Base-by-base conservation (phyloP, 2,888 invertebrate species). In the Ceriagrion tenellum region DNA sequence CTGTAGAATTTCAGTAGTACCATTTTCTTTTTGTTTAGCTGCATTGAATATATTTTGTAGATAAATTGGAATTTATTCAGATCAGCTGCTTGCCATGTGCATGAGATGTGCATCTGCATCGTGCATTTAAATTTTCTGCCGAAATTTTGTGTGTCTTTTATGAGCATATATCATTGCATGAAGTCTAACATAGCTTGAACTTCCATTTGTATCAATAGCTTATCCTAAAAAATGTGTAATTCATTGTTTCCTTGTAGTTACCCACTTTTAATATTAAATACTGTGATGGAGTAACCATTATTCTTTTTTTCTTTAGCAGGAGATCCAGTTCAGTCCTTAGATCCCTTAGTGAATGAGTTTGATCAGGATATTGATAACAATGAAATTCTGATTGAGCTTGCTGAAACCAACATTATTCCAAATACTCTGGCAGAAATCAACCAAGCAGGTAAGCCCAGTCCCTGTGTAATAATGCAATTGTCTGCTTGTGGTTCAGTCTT, bases 351-450 rank as follows among this genome's bases (percentile, higher is more conserved):
- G 35, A 95, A 95, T 95, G 95, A 96, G 95, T 96, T 96, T 96
- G 96, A 96, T 97, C 90, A 97, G 97, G 95, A 96, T 96, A 95
- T 96, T 97, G 90, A 97, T 96, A 96, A 97, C 96, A 98, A 98
- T 97, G 98, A 98, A 97, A 98, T 98, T 96, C 97, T 98, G 96
- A 98, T 98, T 97, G 98, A 98, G 97, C 97, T 98, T 96, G 97
- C 98, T 96, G 98, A 97, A 97, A 97, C 97, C 95, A 98, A 98
- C 96, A 97, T 98, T 96, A 97, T 98, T 96, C 97, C 97, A 40
- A 97, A 97, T 96, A 97, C 98, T 96, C 97, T 97, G 96, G 97
- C 97, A 95, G 97, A 97, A 96, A 96, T 96, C 95, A 96, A 96
- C 95, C 96, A 96, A 95, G 96, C 96, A 96, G 96, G 96, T 96